Percentiles rank a stretch among this genome's conserved stretches.
phyloP scores from a whole-genome alignment of 1,140 invertebrate species.

The Drosophila arizonae region DNA sequence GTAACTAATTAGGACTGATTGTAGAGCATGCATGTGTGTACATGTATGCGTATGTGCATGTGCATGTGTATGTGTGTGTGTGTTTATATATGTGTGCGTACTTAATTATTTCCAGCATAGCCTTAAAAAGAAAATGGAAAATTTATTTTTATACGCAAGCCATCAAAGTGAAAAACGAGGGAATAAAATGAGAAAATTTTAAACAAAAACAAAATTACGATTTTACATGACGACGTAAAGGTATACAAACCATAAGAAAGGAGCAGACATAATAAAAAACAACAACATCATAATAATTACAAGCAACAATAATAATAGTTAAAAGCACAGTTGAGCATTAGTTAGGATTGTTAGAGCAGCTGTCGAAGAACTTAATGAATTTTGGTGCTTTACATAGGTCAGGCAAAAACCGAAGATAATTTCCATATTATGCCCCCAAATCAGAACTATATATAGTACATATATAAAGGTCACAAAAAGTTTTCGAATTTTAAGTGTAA shows the following conservation, averaged over 20 bases:
- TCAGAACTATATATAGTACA: not conserved
- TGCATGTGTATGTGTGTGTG: not conserved
- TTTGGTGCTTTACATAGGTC: slow-evolving; percentile 50
- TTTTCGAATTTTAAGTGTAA: too few relatives aligned
- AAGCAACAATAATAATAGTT: not conserved
- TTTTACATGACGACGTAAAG: slow-evolving; percentile 23
- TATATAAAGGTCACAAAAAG: slow-evolving; percentile 27
- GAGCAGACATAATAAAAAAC: not conserved
- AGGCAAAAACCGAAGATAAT: slow-evolving; percentile 19
- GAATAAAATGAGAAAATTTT: slow-evolving; percentile 26
- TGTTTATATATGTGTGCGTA: slow-evolving; percentile 7
- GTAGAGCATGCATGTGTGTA: not conserved
- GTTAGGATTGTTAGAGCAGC: slow-evolving; percentile 32
- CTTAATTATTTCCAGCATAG: slow-evolving; percentile 39
- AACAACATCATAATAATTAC: too few relatives aligned
- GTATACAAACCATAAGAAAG: not conserved
- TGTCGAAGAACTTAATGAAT: slow-evolving; percentile 13
- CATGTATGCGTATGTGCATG: slow-evolving; percentile 2
- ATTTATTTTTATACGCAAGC: slow-evolving; percentile 67
- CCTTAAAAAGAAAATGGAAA: slow-evolving; percentile 40
- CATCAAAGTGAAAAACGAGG: slow-evolving; percentile 25
- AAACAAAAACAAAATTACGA: slow-evolving; percentile 15
- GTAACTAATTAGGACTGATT: slow-evolving; percentile 38
- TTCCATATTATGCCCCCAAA: slow-evolving; percentile 4
- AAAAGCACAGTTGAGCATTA: slow-evolving; percentile 5